Conservation (phyloP, 2,888 invertebrate species). For the Drosophila kuntzei region DNA sequence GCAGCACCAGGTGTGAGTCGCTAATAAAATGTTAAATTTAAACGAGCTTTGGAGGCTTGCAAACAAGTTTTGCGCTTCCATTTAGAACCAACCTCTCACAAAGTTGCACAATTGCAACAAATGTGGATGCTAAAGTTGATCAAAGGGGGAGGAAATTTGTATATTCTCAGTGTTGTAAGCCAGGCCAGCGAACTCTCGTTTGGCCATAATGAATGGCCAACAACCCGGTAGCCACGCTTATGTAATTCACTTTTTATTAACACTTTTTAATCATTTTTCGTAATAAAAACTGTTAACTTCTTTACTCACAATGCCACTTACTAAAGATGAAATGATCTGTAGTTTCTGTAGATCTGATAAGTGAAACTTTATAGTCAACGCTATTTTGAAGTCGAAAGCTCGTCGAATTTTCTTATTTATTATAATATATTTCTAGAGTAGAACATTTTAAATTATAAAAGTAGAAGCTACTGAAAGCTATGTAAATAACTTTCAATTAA, state of each 20-base stretch:
- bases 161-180: slow-evolving; percentile 12
- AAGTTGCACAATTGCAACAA: slow-evolving; percentile 73
- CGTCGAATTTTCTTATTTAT: too few species aligned
- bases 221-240: slow-evolving; percentile 41
- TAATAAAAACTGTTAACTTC: slow-evolving; percentile 2
- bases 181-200: slow-evolving; percentile 70
- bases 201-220: slow-evolving; percentile 10
- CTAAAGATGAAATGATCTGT: neutral
- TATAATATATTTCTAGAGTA: neutral
- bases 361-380: neutral
- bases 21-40: slow-evolving; percentile 75
- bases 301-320: neutral
- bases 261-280: slow-evolving; percentile 6
- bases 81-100: slow-evolving; percentile 57
- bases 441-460: neutral
- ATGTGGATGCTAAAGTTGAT: slow-evolving; percentile 13
- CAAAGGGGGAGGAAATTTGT: slow-evolving; percentile 2
- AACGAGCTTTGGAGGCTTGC: slow-evolving; percentile 54
- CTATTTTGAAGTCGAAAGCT: neutral
- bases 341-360: neutral
- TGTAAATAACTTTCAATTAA: too few species aligned
- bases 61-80: slow-evolving; percentile 66
- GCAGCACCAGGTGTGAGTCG: slow-evolving; percentile 60
- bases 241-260: slow-evolving; percentile 46
- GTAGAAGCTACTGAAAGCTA: too few species aligned